Percentiles rank a stretch among this genome's conserved stretches.
Conservation (phyloP, 2,113 vertebrate species). For the Bucco capensis region DNA sequence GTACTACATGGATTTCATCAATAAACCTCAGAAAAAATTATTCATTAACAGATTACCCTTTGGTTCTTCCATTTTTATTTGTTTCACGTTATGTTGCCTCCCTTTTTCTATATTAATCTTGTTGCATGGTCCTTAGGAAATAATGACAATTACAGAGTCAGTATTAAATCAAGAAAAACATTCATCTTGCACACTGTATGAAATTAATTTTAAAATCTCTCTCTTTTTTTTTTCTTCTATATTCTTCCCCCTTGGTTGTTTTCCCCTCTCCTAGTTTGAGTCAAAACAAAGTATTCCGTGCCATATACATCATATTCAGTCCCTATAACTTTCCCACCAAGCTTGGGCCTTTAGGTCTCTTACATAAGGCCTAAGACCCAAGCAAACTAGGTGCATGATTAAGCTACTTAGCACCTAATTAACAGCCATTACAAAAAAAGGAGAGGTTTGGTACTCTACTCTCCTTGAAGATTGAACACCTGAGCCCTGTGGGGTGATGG, state of each 20-base stretch:
- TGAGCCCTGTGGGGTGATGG: too few relatives aligned
- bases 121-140: constrained; percentile 1
- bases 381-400: too few relatives aligned
- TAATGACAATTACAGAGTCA: background rate
- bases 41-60: background rate
- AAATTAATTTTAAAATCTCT: background rate
- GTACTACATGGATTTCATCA: background rate
- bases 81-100: background rate
- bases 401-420: too few relatives aligned
- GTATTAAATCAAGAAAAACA: background rate
- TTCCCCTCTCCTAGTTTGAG: too few relatives aligned
- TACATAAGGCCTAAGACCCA: too few relatives aligned
- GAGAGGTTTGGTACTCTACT: too few relatives aligned
- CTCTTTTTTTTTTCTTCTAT: background rate
- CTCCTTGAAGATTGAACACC: too few relatives aligned
- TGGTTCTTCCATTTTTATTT: constrained; percentile 30
- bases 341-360: too few relatives aligned
- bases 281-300: too few relatives aligned
- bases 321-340: too few relatives aligned
- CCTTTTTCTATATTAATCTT: constrained; percentile 11
- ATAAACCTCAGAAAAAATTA: background rate
- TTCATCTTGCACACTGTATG: background rate
- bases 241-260: background rate
- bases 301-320: too few relatives aligned
- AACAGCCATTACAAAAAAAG: too few relatives aligned